Conservation (phyloP, 37 sponge, comb jelly and placozoan species). For the Halisarca cf. caerulea region DNA sequence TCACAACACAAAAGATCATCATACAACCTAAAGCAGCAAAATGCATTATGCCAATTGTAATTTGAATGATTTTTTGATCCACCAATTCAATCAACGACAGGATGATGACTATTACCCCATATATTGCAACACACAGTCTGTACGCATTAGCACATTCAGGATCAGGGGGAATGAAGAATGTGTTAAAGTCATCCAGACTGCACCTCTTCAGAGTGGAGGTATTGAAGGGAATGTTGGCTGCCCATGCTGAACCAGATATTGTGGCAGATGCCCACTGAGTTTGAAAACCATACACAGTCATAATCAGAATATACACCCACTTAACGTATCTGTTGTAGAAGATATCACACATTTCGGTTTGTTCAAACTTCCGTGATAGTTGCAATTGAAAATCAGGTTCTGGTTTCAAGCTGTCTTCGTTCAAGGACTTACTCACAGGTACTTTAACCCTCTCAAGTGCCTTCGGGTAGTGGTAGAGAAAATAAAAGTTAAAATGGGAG, state of each 20-base stretch:
- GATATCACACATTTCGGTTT: constrained; percentile 69
- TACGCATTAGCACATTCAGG: constrained; percentile 59
- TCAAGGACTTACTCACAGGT: no score
- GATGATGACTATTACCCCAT: constrained; percentile 64
- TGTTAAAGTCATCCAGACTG: constrained; percentile 52
- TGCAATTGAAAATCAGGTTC: constrained; percentile 54
- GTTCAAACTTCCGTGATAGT: constrained; percentile 71
- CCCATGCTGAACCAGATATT: constrained; percentile 87
- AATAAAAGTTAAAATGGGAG: no score
- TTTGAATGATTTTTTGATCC: constrained; percentile 85
- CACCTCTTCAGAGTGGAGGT: constrained; percentile 49
- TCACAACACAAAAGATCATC: constrained; percentile 60
- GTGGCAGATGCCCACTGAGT: constrained; percentile 61
- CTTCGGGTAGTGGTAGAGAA: no score
- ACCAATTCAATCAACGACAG: constrained; percentile 74
- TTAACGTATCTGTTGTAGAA: constrained; percentile 66
- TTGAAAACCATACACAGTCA: constrained; percentile 62
- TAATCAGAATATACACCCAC: constrained; percentile 53
- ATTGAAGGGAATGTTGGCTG: constrained; percentile 83
- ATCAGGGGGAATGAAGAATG: constrained; percentile 47
- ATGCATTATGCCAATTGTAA: constrained; percentile 68
- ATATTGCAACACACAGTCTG: constrained; percentile 70
- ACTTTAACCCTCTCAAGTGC: no score
- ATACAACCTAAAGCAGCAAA: constrained; percentile 71
- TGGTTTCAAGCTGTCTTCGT: no score